These are phyloP conservation scores for Phycodurus eques DNA, from an alignment of 2,113 vertebrate genomes.

Conservation along the genomic window DNA sequence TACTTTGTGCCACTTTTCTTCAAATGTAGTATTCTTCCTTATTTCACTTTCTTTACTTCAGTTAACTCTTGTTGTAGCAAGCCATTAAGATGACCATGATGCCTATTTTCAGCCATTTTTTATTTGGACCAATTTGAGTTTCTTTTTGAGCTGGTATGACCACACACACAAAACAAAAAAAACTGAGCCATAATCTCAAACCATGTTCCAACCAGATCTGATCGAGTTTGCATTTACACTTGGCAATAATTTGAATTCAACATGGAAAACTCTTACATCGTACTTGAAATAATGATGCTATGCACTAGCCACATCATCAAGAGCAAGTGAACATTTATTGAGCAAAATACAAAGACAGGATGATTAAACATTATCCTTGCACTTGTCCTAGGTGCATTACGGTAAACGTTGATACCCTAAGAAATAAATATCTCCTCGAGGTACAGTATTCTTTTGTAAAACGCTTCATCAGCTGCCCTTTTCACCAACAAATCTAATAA, in stretches of 20 bases:
- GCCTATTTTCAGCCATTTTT: too few relatives aligned
- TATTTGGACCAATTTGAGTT: too few relatives aligned
- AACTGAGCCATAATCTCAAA: too few relatives aligned
- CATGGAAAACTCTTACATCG: background rate
- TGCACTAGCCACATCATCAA: background rate
- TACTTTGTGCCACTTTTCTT: too few relatives aligned
- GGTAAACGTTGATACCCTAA: slow-evolving; percentile 27
- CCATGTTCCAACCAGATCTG: too few relatives aligned
- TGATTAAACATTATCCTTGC: background rate
- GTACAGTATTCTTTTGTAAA: slow-evolving; percentile 13
- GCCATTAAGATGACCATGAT: too few relatives aligned
- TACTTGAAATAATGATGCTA: background rate
- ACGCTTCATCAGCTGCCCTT: slow-evolving; percentile 27
- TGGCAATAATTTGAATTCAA: background rate
- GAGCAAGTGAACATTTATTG: slow-evolving; percentile 43
- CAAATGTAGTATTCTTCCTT: too few relatives aligned
- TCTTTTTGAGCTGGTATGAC: too few relatives aligned
- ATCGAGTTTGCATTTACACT: too few relatives aligned
- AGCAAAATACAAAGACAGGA: slow-evolving; percentile 35
- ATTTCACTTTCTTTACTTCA: too few relatives aligned
- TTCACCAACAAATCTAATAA: slow-evolving; percentile 1
- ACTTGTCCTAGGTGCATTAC: slow-evolving; percentile 3
- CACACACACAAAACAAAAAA: too few relatives aligned
- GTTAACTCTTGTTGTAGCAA: too few relatives aligned
- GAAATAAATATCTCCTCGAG: slow-evolving; percentile 36